These are phyloP conservation scores for Hirtodrosophila confusa DNA, from an alignment of 2,888 invertebrate genomes.

Conservation along the genomic window DNA sequence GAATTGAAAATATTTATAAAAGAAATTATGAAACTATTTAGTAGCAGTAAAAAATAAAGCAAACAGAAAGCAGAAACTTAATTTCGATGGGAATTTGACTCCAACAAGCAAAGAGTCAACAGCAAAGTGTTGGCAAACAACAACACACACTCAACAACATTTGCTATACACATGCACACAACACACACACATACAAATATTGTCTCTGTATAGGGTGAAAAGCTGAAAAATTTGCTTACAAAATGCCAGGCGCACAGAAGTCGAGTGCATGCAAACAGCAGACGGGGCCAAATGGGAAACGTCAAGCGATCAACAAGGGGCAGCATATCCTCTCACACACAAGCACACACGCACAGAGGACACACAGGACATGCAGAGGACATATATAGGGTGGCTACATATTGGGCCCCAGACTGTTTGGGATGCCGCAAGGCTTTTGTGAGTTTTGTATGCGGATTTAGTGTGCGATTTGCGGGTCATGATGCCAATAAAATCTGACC, in stretches of 20 bases:
- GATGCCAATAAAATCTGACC: constrained; percentile 64
- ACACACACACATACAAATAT: constrained; percentile 1
- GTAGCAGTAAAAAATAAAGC: background rate
- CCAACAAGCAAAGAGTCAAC: constrained; percentile 19
- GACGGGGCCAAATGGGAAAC: constrained; percentile 5
- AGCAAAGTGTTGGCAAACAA: constrained; percentile 41
- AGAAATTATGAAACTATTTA: background rate
- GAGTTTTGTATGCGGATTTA: constrained; percentile 62
- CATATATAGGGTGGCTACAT: constrained; percentile 31
- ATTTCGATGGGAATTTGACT: constrained; percentile 13
- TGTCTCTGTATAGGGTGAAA: constrained; percentile 43
- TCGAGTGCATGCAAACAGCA: constrained; percentile 11
- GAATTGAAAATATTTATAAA: too few relatives aligned
- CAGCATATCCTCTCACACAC: constrained; percentile 29
- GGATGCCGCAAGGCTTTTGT: constrained; percentile 56
- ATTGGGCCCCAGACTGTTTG: constrained; percentile 28
- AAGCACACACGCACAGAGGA: background rate
- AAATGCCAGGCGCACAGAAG: constrained; percentile 74
- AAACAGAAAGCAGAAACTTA: too few relatives aligned
- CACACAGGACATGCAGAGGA: constrained; percentile 44
- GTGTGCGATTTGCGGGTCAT: constrained; percentile 67
- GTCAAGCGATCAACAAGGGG: constrained; percentile 43
- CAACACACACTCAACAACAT: constrained; percentile 12
- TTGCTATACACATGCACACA: constrained; percentile 13
- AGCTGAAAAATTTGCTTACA: constrained; percentile 76